These are phyloP conservation scores for Tadarida brasiliensis DNA, from an alignment of 2,797 vertebrate species.

Conservation along the genomic window DNA sequence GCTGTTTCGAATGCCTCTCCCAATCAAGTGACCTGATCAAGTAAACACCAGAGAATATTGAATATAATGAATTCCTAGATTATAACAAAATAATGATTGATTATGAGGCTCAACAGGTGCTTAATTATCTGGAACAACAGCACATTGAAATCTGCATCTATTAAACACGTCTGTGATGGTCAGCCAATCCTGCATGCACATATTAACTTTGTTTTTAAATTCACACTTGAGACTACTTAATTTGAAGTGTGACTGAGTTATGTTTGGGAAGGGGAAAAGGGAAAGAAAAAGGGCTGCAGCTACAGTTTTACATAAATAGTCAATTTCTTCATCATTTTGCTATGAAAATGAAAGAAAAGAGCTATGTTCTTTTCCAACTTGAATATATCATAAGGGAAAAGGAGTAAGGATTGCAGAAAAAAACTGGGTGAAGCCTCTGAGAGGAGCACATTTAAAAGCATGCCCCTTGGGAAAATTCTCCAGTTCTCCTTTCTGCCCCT, in stretches of 20 bases:
- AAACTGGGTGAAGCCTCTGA: neutral
- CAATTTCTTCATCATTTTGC: slow-evolving; percentile 27
- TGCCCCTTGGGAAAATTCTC: slow-evolving; percentile 16
- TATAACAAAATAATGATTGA: slow-evolving; percentile 74
- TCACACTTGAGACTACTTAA: slow-evolving; percentile 69
- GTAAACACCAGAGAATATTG: slow-evolving; percentile 46
- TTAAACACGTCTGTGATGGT: slow-evolving; percentile 67
- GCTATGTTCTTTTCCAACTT: neutral
- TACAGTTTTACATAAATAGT: slow-evolving; percentile 31
- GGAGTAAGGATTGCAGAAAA: neutral
- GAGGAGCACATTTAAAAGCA: slow-evolving; percentile 39
- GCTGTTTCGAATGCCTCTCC: neutral
- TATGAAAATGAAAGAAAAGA: neutral
- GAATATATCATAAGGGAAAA: neutral
- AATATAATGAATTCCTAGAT: slow-evolving; percentile 72
- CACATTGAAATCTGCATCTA: slow-evolving; percentile 68
- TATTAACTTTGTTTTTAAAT: slow-evolving; percentile 80
- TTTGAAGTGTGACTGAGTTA: slow-evolving; percentile 73
- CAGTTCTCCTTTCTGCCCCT: slow-evolving; percentile 23
- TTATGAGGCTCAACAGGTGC: slow-evolving; percentile 77
- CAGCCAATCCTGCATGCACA: slow-evolving; percentile 64
- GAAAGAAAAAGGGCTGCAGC: neutral
- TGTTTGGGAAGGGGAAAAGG: slow-evolving; percentile 49
- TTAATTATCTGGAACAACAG: slow-evolving; percentile 78
- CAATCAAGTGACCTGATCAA: neutral